These are phyloP conservation scores for Synanthedon myopaeformis DNA, from an alignment of 2,888 invertebrate species.

Conservation along the genomic window DNA sequence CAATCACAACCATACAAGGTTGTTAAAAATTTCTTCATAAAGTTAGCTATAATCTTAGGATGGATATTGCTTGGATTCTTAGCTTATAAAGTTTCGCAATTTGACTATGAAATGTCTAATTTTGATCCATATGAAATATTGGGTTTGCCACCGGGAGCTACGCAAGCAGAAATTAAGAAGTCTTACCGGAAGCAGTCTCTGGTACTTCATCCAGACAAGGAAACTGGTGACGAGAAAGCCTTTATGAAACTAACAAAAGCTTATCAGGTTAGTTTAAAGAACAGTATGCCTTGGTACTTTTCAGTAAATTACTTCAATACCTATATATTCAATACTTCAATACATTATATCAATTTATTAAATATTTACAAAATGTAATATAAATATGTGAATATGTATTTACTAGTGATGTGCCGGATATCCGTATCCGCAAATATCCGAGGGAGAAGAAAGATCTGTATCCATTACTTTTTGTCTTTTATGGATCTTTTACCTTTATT, in stretches of 20 bases:
- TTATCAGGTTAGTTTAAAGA: slow-evolving; percentile 74
- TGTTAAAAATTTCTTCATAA: slow-evolving; percentile 83
- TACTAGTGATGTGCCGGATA: too few relatives aligned
- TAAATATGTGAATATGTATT: too few relatives aligned
- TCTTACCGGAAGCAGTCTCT: slow-evolving; percentile 95
- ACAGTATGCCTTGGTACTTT: slow-evolving; percentile 1
- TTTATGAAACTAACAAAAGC: slow-evolving; percentile 98
- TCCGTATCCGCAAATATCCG: too few relatives aligned
- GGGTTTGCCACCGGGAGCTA: slow-evolving; percentile 87
- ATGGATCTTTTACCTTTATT: too few relatives aligned
- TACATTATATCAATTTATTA: too few relatives aligned
- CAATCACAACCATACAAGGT: slow-evolving; percentile 90
- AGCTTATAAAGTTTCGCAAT: slow-evolving; percentile 93
- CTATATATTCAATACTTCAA: slow-evolving; percentile 1
- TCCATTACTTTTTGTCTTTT: too few relatives aligned
- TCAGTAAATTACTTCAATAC: neutral
- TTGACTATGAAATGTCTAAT: slow-evolving; percentile 98
- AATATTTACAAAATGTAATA: too few relatives aligned
- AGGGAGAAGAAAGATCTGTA: too few relatives aligned
- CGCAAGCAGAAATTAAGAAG: slow-evolving; percentile 91
- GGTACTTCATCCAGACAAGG: slow-evolving; percentile 96
- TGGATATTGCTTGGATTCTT: slow-evolving; percentile 85
- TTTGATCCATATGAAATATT: slow-evolving; percentile 99
- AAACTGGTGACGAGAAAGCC: slow-evolving; percentile 95
- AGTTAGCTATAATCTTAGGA: slow-evolving; percentile 81